Conservation (phyloP, 2,888 invertebrate genomes). For the Ctenicera cuprea region DNA sequence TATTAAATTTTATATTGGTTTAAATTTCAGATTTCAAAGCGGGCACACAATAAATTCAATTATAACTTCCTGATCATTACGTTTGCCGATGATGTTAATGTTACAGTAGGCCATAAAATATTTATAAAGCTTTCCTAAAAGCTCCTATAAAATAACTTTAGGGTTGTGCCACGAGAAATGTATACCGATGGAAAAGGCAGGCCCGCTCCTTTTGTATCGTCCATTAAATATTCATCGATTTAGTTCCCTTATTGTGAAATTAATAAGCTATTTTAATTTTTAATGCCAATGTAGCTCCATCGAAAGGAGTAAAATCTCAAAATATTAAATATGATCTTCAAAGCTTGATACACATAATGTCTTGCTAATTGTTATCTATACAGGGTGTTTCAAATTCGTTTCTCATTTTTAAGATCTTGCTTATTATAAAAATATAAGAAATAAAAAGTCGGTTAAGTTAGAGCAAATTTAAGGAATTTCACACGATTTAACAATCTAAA, state of each 20-base stretch:
- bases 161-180: conserved; percentile 3
- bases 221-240: conserved; percentile 23
- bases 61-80: conserved; percentile 2
- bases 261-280: neutral
- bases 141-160: conserved; percentile 14
- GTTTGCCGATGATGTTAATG: conserved; percentile 6
- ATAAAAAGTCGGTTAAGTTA: no score
- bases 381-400: no score
- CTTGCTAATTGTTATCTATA: no score
- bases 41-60: conserved; percentile 5
- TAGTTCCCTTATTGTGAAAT: conserved; percentile 13
- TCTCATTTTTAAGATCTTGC: no score
- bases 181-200: neutral
- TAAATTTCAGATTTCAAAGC: neutral
- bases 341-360: no score
- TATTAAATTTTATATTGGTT: no score
- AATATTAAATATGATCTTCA: no score
- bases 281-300: no score
- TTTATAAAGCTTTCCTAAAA: conserved; percentile 23
- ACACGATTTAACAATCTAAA: no score
- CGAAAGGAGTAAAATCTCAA: no score
- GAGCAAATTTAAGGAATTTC: no score
- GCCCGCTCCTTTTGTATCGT: neutral
- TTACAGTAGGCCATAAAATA: conserved; percentile 17
- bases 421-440: no score